Percentiles rank a stretch among this genome's conserved stretches.
Evolutionary conservation across 2,113 vertebrate species (phyloP).

Genomic region (Tragelaphus imberbis): DNA sequence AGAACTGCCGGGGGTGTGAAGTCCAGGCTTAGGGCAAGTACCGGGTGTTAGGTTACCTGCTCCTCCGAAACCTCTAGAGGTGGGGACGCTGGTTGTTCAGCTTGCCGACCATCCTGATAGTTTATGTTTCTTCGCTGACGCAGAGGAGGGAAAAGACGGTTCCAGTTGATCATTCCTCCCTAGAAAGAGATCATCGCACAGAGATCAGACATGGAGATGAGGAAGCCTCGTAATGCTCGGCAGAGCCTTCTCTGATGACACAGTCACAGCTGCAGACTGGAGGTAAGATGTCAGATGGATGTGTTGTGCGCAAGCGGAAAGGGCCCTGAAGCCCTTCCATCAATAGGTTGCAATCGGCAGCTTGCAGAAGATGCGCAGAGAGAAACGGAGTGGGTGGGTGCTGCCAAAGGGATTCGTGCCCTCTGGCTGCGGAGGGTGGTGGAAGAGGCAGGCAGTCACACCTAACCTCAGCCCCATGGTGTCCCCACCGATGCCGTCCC

Average conservation of each 20-base stretch:
- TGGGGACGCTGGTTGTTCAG: slow-evolving; percentile 79
- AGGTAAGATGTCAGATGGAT: neutral
- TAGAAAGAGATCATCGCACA: slow-evolving; percentile 62
- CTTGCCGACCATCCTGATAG: slow-evolving; percentile 75
- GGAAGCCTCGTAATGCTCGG: fast-evolving
- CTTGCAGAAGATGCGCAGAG: neutral
- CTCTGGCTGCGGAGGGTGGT: neutral
- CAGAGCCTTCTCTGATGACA: neutral
- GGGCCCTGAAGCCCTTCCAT: neutral
- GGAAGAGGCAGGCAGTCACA: neutral
- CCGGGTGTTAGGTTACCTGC: slow-evolving; percentile 82
- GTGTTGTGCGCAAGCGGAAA: neutral
- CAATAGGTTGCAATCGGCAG: neutral
- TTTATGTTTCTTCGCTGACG: slow-evolving; percentile 85
- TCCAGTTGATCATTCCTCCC: slow-evolving; percentile 93
- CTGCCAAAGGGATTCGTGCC: too few relatives aligned
- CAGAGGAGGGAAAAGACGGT: slow-evolving; percentile 89
- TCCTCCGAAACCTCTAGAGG: slow-evolving; percentile 90
- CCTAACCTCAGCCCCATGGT: neutral
- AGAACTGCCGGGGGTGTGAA: neutral
- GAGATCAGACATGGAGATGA: neutral
- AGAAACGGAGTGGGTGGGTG: neutral
- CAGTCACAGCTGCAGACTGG: neutral
- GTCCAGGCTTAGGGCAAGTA: neutral
- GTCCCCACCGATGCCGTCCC: neutral